A percentile compares a stretch with the other conserved stretches of the same genome.
Evolutionary conservation across 1,140 invertebrate species (phyloP).

Genomic region (Orussus abietinus): DNA sequence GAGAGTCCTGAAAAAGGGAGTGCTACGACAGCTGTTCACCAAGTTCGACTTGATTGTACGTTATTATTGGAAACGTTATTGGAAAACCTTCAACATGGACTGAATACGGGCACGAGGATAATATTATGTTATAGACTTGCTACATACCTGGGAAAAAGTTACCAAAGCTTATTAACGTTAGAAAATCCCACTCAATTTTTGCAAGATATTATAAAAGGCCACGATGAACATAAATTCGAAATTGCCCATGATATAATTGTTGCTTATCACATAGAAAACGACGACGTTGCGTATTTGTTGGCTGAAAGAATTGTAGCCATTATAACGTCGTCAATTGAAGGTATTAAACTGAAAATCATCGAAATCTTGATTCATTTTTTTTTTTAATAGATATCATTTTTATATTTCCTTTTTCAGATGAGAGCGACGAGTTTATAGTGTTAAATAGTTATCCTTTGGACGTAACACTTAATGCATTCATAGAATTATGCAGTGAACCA

Average conservation of each 20-base stretch:
- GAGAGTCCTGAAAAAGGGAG: conserved; percentile 11
- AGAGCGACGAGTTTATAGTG: conserved; percentile 40
- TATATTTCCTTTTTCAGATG: conserved; percentile 24
- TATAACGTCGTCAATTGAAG: conserved; percentile 47
- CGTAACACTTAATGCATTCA: conserved; percentile 46
- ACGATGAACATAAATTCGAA: conserved; percentile 55
- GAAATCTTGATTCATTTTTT: conserved; percentile 4
- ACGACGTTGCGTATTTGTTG: conserved; percentile 47
- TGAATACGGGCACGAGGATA: conserved; percentile 53
- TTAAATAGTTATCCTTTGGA: conserved; percentile 55
- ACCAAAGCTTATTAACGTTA: conserved; percentile 52
- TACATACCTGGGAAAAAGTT: conserved; percentile 54
- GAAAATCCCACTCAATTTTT: conserved; percentile 55
- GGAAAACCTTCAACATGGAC: conserved; percentile 46
- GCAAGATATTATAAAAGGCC: conserved; percentile 53
- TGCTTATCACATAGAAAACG: conserved; percentile 48
- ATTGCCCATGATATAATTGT: conserved; percentile 57
- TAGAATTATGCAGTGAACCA: conserved; percentile 44
- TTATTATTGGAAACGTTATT: conserved; percentile 34
- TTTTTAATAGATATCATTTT: conserved; percentile 9
- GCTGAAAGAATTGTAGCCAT: conserved; percentile 49
- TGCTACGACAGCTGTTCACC: conserved; percentile 17
- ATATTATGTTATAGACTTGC: conserved; percentile 56
- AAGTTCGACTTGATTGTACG: conserved; percentile 35
- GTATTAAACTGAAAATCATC: conserved; percentile 22